These are phyloP conservation scores for Otolemur crassicaudatus DNA, from an alignment of 2,797 vertebrate genomes.

Conservation along the genomic window DNA sequence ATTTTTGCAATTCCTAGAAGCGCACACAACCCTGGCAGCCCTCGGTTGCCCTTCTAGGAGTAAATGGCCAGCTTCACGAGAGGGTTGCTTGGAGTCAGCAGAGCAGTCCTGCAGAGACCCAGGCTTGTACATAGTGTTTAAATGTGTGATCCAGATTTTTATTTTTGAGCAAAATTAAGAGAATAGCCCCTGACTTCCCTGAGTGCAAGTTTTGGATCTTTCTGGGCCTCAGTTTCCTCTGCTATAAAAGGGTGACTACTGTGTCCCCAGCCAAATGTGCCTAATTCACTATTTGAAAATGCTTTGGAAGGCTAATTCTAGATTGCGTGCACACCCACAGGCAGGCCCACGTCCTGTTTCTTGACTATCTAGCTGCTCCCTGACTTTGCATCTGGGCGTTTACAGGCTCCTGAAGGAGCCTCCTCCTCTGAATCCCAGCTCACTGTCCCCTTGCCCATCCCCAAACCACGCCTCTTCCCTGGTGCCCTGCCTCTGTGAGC, in stretches of 20 bases:
- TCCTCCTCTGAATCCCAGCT: neutral
- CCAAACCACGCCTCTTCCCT: neutral
- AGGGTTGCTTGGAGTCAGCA: neutral
- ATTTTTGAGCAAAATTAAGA: neutral
- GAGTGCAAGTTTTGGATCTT: neutral
- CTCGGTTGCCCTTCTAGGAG: neutral
- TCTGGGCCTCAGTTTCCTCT: neutral
- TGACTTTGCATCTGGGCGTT: neutral
- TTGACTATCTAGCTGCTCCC: neutral
- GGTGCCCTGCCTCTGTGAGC: neutral
- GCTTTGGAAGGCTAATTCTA: neutral
- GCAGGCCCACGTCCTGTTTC: no score
- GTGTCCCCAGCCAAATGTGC: neutral
- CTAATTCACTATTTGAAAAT: neutral
- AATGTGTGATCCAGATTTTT: neutral
- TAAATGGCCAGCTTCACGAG: neutral
- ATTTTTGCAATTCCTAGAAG: neutral
- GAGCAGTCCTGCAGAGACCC: neutral
- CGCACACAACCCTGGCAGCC: neutral
- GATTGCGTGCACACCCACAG: neutral
- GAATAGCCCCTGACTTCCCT: neutral
- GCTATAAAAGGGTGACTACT: neutral
- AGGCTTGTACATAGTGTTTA: neutral
- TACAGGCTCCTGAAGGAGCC: neutral
- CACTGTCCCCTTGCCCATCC: rapidly evolving